These are phyloP conservation scores for Isoperla grammatica DNA, from an alignment of 2,888 invertebrate species.

Conservation along the genomic window DNA sequence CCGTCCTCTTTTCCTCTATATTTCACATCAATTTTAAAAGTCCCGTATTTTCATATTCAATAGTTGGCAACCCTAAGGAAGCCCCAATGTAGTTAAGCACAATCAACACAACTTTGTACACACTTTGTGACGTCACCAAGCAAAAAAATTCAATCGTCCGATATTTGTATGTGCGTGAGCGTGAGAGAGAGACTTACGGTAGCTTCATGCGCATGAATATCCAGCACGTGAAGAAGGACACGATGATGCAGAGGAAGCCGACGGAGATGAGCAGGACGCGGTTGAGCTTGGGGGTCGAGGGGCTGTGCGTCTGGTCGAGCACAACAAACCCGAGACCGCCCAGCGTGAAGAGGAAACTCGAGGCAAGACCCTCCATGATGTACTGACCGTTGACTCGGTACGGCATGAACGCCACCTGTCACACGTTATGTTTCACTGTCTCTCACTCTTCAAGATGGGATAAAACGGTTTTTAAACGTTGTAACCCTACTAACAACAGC, in stretches of 20 bases:
- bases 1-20: no score
- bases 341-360: conserved; percentile 93
- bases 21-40: no score
- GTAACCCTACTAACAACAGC: no score
- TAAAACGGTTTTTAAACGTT: no score
- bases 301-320: conserved; percentile 89
- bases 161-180: no score
- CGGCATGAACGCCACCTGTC: conserved; percentile 96
- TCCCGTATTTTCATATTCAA: no score
- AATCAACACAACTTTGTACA: no score
- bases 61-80: no score
- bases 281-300: conserved; percentile 84
- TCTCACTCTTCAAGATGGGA: no score
- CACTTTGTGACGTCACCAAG: no score
- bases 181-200: conserved; percentile 59
- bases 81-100: no score
- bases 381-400: conserved; percentile 98
- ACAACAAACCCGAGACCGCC: conserved; percentile 96
- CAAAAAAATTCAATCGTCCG: no score
- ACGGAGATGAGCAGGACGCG: conserved; percentile 82
- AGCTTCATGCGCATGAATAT: conserved; percentile 99
- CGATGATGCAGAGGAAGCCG: conserved; percentile 85
- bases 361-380: conserved; percentile 98
- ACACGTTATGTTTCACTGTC: conserved; percentile 6
- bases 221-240: conserved; percentile 94